phyloP scores from a whole-genome alignment of 2,797 vertebrate genomes.

The Erpetoichthys calabaricus region DNA sequence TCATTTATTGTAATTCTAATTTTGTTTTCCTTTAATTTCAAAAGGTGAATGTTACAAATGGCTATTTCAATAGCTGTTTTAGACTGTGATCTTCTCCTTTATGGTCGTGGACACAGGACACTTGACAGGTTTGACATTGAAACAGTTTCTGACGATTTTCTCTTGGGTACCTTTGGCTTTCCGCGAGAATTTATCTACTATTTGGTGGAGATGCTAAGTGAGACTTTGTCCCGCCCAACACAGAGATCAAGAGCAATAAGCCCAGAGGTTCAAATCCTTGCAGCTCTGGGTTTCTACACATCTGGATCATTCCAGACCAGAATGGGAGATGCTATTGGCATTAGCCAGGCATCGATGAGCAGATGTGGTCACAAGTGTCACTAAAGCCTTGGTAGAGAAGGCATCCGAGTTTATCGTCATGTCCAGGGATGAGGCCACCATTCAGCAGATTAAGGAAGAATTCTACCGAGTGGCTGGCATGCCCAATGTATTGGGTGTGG shows the following conservation, averaged over 20 bases:
- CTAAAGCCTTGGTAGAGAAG: constrained; percentile 79
- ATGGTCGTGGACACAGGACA: constrained; percentile 81
- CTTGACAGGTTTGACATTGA: constrained; percentile 84
- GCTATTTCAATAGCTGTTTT: constrained; percentile 76
- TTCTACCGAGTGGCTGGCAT: constrained; percentile 79
- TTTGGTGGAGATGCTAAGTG: constrained; percentile 74
- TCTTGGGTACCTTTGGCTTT: constrained; percentile 79
- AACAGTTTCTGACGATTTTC: constrained; percentile 72
- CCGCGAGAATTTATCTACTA: constrained; percentile 82
- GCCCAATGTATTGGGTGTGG: constrained; percentile 76
- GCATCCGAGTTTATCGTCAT: constrained; percentile 72
- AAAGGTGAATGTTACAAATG: constrained; percentile 40
- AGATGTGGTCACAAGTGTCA: constrained; percentile 91
- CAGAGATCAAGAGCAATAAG: constrained; percentile 88
- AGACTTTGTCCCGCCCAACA: constrained; percentile 73
- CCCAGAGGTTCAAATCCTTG: constrained; percentile 87
- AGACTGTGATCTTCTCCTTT: constrained; percentile 83
- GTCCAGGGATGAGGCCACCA: constrained; percentile 50
- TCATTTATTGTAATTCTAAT: no score
- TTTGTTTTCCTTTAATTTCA: no score
- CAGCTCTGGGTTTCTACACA: constrained; percentile 86
- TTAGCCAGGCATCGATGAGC: constrained; percentile 95
- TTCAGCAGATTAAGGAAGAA: constrained; percentile 67
- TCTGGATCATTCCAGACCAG: constrained; percentile 90
- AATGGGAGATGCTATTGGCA: constrained; percentile 90